phyloP scores from a whole-genome alignment of 2,797 vertebrate genomes.

The Hoplostethus atlanticus region DNA sequence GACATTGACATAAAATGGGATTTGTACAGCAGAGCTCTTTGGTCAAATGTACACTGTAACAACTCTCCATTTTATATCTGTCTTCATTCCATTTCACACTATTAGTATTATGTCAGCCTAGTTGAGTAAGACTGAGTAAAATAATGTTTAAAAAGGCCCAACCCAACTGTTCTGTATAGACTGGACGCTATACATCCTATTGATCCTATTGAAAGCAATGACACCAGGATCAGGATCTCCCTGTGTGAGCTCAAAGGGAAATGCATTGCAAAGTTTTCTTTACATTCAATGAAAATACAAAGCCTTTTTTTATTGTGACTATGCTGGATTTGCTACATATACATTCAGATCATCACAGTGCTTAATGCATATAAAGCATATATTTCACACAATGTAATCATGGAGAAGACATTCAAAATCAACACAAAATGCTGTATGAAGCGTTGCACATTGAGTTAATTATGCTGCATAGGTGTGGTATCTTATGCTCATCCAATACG shows the following conservation, averaged over 20 bases:
- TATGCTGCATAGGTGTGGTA: constrained; percentile 49
- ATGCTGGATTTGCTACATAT: not conserved
- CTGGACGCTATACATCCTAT: no score
- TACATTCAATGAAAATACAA: not conserved
- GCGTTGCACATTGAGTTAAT: constrained; percentile 21
- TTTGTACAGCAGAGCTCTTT: constrained; percentile 2
- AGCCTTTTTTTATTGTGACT: not conserved
- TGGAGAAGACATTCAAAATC: constrained; percentile 1
- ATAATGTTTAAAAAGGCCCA: no score
- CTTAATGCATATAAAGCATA: not conserved
- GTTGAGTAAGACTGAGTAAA: no score
- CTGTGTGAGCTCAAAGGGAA: no score
- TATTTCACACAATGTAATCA: not conserved
- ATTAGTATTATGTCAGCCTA: no score
- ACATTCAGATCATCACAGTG: not conserved
- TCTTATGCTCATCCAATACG: constrained; percentile 20
- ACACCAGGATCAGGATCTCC: no score
- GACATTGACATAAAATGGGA: constrained; percentile 22
- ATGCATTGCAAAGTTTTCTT: not conserved
- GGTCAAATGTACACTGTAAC: constrained; percentile 8
- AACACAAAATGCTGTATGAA: not conserved
- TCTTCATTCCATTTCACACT: not conserved
- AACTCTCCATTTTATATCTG: not conserved
- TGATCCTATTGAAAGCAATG: no score
- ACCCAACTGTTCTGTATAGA: no score